phyloP scores from a whole-genome alignment of 2,888 invertebrate genomes.

The Fissipunctia ypsillon region DNA sequence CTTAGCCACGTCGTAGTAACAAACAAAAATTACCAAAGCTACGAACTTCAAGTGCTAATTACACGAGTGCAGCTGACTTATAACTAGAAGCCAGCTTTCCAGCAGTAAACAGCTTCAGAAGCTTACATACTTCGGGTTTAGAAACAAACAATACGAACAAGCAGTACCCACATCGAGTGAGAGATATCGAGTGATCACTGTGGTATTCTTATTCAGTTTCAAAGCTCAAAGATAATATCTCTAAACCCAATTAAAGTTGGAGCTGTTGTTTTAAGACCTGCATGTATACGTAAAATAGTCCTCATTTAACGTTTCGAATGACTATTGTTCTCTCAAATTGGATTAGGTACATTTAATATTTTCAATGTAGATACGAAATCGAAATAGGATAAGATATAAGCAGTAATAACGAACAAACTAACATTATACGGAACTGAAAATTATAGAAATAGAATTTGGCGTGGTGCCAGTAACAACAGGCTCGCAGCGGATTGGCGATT shows the following conservation, averaged over 20 bases:
- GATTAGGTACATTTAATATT: conserved; percentile 26
- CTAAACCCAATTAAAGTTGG: conserved; percentile 27
- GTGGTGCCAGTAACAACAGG: conserved; percentile 60
- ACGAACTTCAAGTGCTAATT: not conserved
- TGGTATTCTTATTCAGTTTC: conserved; percentile 4
- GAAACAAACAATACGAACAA: not conserved
- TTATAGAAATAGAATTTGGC: conserved; percentile 67
- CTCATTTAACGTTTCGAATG: conserved; percentile 5
- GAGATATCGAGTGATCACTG: no score
- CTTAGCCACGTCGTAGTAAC: no score
- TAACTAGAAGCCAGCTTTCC: not conserved
- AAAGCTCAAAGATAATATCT: conserved; percentile 22
- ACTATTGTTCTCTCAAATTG: conserved; percentile 30
- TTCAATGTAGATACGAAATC: conserved; percentile 16
- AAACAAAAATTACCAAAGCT: not conserved
- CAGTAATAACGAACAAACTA: conserved; percentile 48
- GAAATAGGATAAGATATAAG: conserved; percentile 25
- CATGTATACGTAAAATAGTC: not conserved
- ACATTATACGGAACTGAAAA: conserved; percentile 60
- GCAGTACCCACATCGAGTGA: not conserved
- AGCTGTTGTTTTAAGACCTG: conserved; percentile 7
- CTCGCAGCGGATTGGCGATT: conserved; percentile 56
- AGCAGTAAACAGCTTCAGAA: not conserved
- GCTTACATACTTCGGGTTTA: no score
- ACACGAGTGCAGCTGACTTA: not conserved